Evolutionary conservation across 2,113 vertebrate species (phyloP).

Genomic region (Sapajus apella): DNA sequence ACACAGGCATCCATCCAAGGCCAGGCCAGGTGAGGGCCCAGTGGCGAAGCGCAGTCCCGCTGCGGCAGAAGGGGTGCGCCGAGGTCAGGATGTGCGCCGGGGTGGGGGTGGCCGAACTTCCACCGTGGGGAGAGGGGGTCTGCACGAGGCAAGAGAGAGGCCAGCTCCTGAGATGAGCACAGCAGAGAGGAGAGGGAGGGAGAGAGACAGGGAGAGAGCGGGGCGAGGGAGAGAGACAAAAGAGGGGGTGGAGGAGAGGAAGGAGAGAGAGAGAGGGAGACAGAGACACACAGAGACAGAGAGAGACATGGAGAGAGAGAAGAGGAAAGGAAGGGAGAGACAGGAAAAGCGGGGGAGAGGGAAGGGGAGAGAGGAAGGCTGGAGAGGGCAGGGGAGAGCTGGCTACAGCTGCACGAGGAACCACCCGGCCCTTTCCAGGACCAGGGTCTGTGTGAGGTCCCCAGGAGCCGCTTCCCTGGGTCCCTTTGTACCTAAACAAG

Average conservation of each 20-base stretch:
- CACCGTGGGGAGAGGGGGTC: not conserved
- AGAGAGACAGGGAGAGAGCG: too few species aligned
- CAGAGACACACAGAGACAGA: too few species aligned
- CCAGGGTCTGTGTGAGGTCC: not conserved
- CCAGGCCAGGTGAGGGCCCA: not conserved
- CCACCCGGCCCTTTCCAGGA: rapidly evolving
- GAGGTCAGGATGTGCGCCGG: not conserved
- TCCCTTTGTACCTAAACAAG: rapidly evolving
- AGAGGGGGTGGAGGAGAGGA: not conserved
- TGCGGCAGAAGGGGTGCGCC: not conserved
- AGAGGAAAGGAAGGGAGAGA: not conserved
- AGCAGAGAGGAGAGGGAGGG: too few species aligned
- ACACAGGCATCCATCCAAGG: not conserved
- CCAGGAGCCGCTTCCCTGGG: rapidly evolving
- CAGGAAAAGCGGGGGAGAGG: too few species aligned
- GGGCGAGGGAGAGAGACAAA: not conserved
- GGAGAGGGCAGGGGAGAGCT: rapidly evolving
- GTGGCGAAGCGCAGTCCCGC: not conserved
- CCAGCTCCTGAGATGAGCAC: not conserved
- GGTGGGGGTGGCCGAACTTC: not conserved
- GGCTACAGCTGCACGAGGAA: too few species aligned
- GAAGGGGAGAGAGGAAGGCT: too few species aligned
- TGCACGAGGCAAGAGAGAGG: not conserved
- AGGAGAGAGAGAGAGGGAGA: not conserved
- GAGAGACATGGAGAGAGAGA: not conserved